Conservation (phyloP, 2,797 vertebrate genomes). For the Nyctibius grandis region DNA sequence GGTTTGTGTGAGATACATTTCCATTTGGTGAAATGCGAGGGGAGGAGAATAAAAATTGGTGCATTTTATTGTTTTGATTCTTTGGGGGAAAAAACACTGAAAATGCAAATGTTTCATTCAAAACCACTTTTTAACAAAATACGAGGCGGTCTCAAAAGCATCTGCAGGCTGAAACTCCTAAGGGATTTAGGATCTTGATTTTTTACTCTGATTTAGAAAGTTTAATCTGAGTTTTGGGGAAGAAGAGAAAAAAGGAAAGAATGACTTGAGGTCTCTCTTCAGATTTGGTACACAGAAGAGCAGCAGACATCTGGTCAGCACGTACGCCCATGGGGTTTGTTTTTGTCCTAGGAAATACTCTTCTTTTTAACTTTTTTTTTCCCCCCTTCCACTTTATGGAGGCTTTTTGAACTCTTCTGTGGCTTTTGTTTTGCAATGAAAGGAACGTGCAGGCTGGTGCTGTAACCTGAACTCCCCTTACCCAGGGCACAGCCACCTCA, state of each 20-base stretch:
- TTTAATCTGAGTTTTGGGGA: neutral
- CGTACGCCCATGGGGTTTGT: neutral
- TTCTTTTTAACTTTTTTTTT: neutral
- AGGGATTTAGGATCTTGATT: neutral
- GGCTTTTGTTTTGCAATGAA: neutral
- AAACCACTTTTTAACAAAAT: neutral
- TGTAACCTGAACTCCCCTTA: neutral
- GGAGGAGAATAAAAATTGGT: neutral
- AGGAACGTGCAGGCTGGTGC: neutral
- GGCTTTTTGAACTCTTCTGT: neutral
- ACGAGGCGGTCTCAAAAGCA: neutral
- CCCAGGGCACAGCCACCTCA: rapidly evolving
- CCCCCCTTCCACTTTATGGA: neutral
- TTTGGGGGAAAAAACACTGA: neutral
- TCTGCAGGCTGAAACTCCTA: neutral
- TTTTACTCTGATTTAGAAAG: neutral
- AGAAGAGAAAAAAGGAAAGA: neutral
- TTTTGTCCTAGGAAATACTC: neutral
- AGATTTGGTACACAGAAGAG: rapidly evolving
- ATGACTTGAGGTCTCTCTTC: neutral
- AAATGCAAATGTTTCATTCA: neutral
- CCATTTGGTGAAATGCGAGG: neutral
- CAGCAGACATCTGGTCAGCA: neutral
- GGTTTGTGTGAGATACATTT: neutral
- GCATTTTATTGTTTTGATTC: neutral